Evolutionary conservation across 1,140 invertebrate species (phyloP).

Genomic region (Cardiocondyla obscurior): DNA sequence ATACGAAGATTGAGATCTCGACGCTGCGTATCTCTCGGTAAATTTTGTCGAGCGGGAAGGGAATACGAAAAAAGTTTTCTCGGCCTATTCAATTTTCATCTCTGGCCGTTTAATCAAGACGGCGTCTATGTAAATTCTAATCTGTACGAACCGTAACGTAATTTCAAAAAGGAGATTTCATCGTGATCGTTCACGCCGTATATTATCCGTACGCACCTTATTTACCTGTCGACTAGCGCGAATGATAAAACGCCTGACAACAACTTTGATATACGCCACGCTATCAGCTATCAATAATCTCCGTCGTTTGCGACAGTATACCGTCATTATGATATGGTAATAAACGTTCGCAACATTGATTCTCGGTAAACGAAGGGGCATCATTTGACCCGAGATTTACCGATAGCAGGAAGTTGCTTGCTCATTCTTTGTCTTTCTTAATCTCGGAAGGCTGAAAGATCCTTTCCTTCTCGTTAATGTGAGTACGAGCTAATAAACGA

Average conservation of each 20-base stretch:
- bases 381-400: constrained; percentile 24
- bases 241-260: constrained; percentile 59
- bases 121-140: constrained; percentile 5
- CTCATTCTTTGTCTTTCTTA: constrained; percentile 48
- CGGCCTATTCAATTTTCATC: not conserved
- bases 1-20: constrained; percentile 32
- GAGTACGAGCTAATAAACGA: constrained; percentile 16
- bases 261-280: constrained; percentile 41
- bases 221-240: constrained; percentile 26
- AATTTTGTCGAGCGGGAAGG: constrained; percentile 22
- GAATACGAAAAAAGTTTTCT: not conserved
- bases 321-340: constrained; percentile 56
- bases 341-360: constrained; percentile 34
- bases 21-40: not conserved
- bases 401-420: constrained; percentile 48
- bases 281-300: constrained; percentile 61
- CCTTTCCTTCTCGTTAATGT: too few species aligned
- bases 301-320: constrained; percentile 24
- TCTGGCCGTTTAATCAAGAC: not conserved
- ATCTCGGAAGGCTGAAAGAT: not conserved
- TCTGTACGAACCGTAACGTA: constrained; percentile 13
- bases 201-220: constrained; percentile 29
- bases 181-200: constrained; percentile 14
- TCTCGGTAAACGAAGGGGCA: constrained; percentile 47
- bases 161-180: constrained; percentile 12